A percentile compares a stretch with the other conserved stretches of the same genome.
Evolutionary conservation across 1,140 invertebrate genomes (phyloP).

Genomic region (Eriosoma lanigerum): DNA sequence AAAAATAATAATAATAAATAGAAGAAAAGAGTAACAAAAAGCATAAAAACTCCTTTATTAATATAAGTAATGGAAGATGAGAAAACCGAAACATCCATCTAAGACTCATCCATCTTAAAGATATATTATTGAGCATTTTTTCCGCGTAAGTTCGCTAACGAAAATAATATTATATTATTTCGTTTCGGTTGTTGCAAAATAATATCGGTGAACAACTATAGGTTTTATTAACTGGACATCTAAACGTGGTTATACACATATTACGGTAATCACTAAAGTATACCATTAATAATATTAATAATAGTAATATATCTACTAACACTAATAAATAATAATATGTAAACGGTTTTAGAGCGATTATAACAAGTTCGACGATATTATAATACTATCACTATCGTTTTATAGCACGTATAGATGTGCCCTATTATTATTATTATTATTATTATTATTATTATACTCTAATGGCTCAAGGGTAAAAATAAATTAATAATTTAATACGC

Average conservation of each 20-base stretch:
- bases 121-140: neutral
- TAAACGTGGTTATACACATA: neutral
- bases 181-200: neutral
- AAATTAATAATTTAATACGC: slow-evolving; percentile 3
- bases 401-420: too few relatives aligned
- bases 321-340: too few relatives aligned
- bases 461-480: slow-evolving; percentile 12
- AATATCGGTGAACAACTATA: neutral
- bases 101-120: slow-evolving; percentile 40
- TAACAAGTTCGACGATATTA: too few relatives aligned
- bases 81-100: neutral
- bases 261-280: too few relatives aligned
- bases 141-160: neutral
- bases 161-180: neutral
- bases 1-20: neutral
- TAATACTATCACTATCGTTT: neutral
- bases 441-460: neutral
- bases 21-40: neutral
- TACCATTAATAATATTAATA: slow-evolving; percentile 6
- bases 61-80: neutral
- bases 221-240: neutral
- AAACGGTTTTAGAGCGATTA: too few relatives aligned
- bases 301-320: slow-evolving; percentile 8
- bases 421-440: too few relatives aligned
- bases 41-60: neutral